Base-by-base conservation (phyloP, 2,888 invertebrate genomes). In the Meloe dianella region DNA sequence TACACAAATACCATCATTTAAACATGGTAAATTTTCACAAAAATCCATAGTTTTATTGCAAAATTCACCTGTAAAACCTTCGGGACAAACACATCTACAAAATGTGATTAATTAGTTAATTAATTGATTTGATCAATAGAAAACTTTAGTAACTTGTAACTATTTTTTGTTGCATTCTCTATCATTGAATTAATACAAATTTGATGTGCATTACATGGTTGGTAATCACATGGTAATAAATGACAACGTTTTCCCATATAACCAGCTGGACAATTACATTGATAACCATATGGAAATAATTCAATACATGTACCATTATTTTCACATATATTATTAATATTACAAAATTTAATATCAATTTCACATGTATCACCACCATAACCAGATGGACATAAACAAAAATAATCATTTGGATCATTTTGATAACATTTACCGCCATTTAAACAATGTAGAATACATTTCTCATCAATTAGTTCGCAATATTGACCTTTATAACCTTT, bases 201-300 rank as follows among this genome's bases (percentile, higher is more conserved):
- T 54, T 54, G 24, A 24, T 54, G 2, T 1, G 82, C 77, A 71
- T 84, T 83, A 73, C 90, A 90, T 0, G 88, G 88, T 60, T 84
- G 77, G 75, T 85, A 87, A 71, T 86, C 86, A 75, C 91, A 91
- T 6, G 91, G 86, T 54, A 86, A 74, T 29, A 86, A 78, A 74
- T 86, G 85, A 73, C 89, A 89, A 62, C 87, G 82, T 64, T 82
- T 83, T 3, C 89, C 89, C 24, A 87, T 80, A 73, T 82, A 85
- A 30, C 88, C 88, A 2, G 82, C 79, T 27, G 76, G 77, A 73
- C 88, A 88, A 27, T 82, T 70, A 71, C 88, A 89, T 54, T 79
- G 78, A 80, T 85, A 88, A 0, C 84, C 84, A 61, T 79, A 78
- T 17, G 73, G 66, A 22, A 79, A 74, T 24, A 79, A 73, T 72